Evolutionary conservation across 2,888 invertebrate species (phyloP), one percentile per base, ranked within the genome.

Genomic region (Neoascia interrupta): DNA sequence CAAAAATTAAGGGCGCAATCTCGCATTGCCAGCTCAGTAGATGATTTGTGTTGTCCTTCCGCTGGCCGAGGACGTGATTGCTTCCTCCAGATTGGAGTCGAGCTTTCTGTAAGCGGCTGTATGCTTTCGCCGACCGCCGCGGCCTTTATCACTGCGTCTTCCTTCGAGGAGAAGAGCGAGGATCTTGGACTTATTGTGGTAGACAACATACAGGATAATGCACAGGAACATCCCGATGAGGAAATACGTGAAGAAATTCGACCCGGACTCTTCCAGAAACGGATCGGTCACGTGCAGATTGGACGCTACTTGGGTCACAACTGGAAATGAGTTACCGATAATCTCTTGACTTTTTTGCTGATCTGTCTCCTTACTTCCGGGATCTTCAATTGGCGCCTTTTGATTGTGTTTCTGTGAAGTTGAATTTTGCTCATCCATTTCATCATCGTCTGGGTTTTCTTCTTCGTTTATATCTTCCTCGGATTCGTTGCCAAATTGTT

Each of bases 221-320:
- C 91, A 91, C 10, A 93, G 84, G 15, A 92, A 89, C 82, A 92
- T 91, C 79, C 92, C 88, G 8, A 92, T 89, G 82, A 92, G 89
- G 85, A 94, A 93, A 85, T 93, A 94, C 1, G 91, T 90, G 86
- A 94, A 92, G 86, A 93, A 93, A 84, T 93, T 92, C 0, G 92
- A 92, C 81, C 92, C 91, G 36, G 91, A 91, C 18, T 90, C 87
- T 39, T 90, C 88, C n/a, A 86, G 83, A 41, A 84, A 84, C 1
- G 81, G 83, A 81, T 84, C 84, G 1, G 11, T 45, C 15, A 34
- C n/a, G 8, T 16, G 63, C n/a, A n/a, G n/a, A n/a, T n/a, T n/a
- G n/a, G n/a, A n/a, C n/a, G n/a, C n/a, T n/a, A n/a, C n/a, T 1
- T 54, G 47, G 16, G 11, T 16, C 11, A 53, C 53, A 13, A 23